phyloP scores from a whole-genome alignment of 2,113 vertebrate genomes.

The Holacanthus passer region DNA sequence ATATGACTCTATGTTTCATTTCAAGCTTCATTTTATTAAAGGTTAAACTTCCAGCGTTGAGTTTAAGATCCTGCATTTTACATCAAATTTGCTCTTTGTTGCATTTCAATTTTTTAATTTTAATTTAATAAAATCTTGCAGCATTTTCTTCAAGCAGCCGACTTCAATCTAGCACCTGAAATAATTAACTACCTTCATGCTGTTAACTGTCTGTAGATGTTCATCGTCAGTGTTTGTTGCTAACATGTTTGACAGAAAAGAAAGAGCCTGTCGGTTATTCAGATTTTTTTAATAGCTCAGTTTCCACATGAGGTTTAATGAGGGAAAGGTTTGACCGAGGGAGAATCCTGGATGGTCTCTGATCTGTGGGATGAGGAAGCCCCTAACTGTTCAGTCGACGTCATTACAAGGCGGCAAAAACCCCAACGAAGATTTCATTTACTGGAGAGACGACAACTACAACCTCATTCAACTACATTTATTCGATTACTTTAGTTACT shows the following conservation, averaged over 20 bases:
- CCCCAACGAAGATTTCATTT: background rate
- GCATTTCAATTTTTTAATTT: background rate
- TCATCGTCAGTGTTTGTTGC: background rate
- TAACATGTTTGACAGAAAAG: background rate
- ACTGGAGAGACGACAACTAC: background rate
- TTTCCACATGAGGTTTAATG: background rate
- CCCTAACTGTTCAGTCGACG: slow-evolving; percentile 33
- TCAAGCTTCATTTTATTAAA: too few species aligned
- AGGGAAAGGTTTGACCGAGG: background rate
- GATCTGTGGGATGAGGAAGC: slow-evolving; percentile 43
- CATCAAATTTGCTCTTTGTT: too few species aligned
- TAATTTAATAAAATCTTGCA: too few species aligned
- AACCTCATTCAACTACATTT: too few species aligned
- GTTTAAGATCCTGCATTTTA: too few species aligned
- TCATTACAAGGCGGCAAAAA: slow-evolving; percentile 26
- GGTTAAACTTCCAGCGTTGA: too few species aligned
- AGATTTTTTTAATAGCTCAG: slow-evolving; percentile 8
- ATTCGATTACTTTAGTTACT: too few species aligned
- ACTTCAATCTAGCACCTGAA: too few species aligned
- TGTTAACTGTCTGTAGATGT: background rate
- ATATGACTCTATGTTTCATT: too few species aligned
- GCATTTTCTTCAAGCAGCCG: background rate
- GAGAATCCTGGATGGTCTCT: background rate
- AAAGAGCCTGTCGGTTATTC: background rate
- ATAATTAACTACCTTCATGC: too few species aligned